Percentiles rank a stretch among this genome's conserved stretches.
phyloP scores from a whole-genome alignment of 2,888 invertebrate genomes.

The Biston betularia region DNA sequence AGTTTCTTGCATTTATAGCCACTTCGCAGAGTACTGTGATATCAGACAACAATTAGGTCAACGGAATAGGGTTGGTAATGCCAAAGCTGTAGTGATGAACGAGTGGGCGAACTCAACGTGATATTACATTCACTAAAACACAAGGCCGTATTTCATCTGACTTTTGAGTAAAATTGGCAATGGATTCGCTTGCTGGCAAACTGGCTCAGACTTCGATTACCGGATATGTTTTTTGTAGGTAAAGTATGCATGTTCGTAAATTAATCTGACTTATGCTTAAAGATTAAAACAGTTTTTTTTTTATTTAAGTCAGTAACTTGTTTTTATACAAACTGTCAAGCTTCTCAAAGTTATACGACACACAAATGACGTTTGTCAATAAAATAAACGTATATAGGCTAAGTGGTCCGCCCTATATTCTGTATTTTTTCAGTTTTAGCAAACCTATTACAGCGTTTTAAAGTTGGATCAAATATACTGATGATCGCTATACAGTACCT shows the following conservation, averaged over 20 bases:
- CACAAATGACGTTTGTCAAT: too few relatives aligned
- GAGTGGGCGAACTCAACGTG: conserved; percentile 59
- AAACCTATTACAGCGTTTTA: too few relatives aligned
- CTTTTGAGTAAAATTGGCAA: conserved; percentile 48
- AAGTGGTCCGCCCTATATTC: too few relatives aligned
- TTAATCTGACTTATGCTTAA: conserved; percentile 16
- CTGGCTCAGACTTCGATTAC: conserved; percentile 39
- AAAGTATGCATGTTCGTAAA: conserved; percentile 30
- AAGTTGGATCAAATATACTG: too few relatives aligned
- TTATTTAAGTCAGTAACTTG: too few relatives aligned
- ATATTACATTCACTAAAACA: conserved; percentile 51
- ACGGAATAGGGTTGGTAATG: conserved; percentile 72
- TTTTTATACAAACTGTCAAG: too few relatives aligned
- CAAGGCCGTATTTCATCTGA: conserved; percentile 44
- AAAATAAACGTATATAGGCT: too few relatives aligned
- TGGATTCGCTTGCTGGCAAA: conserved; percentile 44
- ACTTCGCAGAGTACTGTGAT: conserved; percentile 73
- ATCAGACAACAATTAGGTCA: conserved; percentile 82
- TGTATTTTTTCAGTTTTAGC: too few relatives aligned
- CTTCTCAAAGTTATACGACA: too few relatives aligned
- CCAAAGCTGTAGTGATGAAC: conserved; percentile 66
- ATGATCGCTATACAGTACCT: too few relatives aligned
- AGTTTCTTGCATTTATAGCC: conserved; percentile 81
- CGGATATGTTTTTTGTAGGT: conserved; percentile 39
- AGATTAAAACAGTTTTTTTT: neutral